These are phyloP conservation scores for Heliopora coerulea DNA, from an alignment of 92 coral and sea anemone species.

Conservation along the genomic window DNA sequence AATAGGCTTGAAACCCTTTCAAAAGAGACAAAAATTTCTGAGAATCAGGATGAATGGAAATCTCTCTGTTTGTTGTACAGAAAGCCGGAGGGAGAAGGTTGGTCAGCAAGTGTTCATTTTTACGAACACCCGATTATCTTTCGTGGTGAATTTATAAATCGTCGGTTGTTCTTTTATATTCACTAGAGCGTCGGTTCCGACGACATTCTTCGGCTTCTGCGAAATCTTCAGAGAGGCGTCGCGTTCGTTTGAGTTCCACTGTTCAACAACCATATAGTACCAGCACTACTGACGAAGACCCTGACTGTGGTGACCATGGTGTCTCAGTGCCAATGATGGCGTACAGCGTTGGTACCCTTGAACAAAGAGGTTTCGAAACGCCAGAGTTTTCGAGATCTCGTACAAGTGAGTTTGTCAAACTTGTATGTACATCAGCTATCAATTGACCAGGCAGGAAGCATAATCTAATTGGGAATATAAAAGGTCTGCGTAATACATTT, in stretches of 20 bases:
- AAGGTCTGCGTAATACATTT: no score
- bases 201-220: constrained; percentile 28
- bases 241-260: background rate
- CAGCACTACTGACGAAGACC: background rate
- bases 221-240: background rate
- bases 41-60: constrained; percentile 30
- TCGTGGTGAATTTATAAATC: background rate
- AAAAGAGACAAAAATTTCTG: constrained; percentile 34
- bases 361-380: constrained; percentile 8
- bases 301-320: constrained; percentile 1
- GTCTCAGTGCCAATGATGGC: constrained; percentile 28
- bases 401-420: no score
- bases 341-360: constrained; percentile 31
- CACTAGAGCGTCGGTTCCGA: constrained; percentile 12
- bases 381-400: no score
- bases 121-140: no score
- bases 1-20: constrained; percentile 50
- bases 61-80: constrained; percentile 17
- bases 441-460: no score
- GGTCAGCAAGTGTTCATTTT: background rate
- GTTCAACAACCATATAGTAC: background rate
- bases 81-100: constrained; percentile 14
- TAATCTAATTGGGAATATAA: no score
- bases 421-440: no score
- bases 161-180: background rate